These are phyloP conservation scores for Periplaneta americana DNA, from an alignment of 1,140 invertebrate genomes.

Conservation along the genomic window DNA sequence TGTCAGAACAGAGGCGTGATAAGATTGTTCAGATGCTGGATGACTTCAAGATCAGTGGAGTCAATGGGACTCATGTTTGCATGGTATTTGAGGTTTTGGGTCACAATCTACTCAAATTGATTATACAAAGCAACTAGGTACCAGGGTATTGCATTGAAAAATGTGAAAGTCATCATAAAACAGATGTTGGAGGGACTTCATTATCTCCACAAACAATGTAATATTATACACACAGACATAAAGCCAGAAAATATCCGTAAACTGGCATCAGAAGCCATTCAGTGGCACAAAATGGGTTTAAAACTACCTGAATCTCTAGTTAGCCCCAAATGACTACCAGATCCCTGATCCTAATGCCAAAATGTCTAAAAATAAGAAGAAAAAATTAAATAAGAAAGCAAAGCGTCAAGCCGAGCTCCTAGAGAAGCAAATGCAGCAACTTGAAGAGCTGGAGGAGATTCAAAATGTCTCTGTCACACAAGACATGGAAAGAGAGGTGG, in stretches of 20 bases:
- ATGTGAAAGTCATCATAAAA: constrained; percentile 65
- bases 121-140: constrained; percentile 78
- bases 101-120: constrained; percentile 67
- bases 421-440: constrained; percentile 54
- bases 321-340: constrained; percentile 50
- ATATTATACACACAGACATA: constrained; percentile 99
- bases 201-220: constrained; percentile 95
- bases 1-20: constrained; percentile 48
- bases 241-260: constrained; percentile 98
- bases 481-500: neutral
- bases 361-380: constrained; percentile 68
- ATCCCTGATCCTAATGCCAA: constrained; percentile 38
- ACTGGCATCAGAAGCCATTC: constrained; percentile 84
- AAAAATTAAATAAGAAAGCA: constrained; percentile 62
- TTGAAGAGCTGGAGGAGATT: constrained; percentile 43
- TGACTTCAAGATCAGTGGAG: constrained; percentile 65
- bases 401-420: constrained; percentile 57
- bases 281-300: constrained; percentile 79
- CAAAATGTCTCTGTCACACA: no score
- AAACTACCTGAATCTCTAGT: no score
- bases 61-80: constrained; percentile 69
- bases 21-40: constrained; percentile 64
- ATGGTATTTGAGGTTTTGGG: constrained; percentile 76
- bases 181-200: constrained; percentile 95
- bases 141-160: constrained; percentile 60